A percentile compares a stretch with the other conserved stretches of the same genome.
Evolutionary conservation across 2,888 invertebrate genomes (phyloP).

Genomic region (Slavum lentiscoides): DNA sequence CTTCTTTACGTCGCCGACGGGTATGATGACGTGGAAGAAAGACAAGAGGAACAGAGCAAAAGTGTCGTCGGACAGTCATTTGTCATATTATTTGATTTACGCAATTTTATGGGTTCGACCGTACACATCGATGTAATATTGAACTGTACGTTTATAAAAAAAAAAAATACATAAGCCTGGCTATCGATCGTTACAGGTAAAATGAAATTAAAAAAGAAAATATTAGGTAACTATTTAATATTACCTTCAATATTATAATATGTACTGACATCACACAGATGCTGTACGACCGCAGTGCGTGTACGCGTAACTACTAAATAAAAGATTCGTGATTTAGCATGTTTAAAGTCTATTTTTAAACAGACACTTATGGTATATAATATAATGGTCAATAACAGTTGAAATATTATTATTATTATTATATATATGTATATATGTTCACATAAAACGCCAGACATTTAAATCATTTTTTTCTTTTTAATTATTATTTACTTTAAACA

Average conservation of each 20-base stretch:
- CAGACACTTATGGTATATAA: neutral
- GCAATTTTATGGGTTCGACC: too few relatives aligned
- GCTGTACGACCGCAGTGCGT: neutral
- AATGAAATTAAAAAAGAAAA: conserved; percentile 9
- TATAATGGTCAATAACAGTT: conserved; percentile 8
- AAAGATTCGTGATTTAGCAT: conserved; percentile 14
- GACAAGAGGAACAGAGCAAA: too few relatives aligned
- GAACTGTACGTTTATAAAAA: neutral
- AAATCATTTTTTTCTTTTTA: too few relatives aligned
- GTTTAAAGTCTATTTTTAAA: conserved; percentile 10
- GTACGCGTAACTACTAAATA: conserved; percentile 6
- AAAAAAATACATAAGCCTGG: neutral
- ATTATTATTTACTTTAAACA: too few relatives aligned
- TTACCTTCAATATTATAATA: neutral
- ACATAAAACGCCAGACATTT: too few relatives aligned
- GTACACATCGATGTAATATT: neutral
- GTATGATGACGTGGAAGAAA: too few relatives aligned
- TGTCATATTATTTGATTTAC: too few relatives aligned
- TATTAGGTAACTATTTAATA: conserved; percentile 22
- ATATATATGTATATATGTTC: too few relatives aligned
- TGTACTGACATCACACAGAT: neutral
- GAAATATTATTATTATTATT: conserved; percentile 5
- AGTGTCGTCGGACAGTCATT: too few relatives aligned
- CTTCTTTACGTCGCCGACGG: too few relatives aligned
- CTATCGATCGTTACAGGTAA: too few relatives aligned